Percentiles rank a stretch among this genome's conserved stretches.
These are phyloP conservation scores for Neogale vison DNA, from an alignment of 2,113 vertebrate species.

Conservation along the genomic window DNA sequence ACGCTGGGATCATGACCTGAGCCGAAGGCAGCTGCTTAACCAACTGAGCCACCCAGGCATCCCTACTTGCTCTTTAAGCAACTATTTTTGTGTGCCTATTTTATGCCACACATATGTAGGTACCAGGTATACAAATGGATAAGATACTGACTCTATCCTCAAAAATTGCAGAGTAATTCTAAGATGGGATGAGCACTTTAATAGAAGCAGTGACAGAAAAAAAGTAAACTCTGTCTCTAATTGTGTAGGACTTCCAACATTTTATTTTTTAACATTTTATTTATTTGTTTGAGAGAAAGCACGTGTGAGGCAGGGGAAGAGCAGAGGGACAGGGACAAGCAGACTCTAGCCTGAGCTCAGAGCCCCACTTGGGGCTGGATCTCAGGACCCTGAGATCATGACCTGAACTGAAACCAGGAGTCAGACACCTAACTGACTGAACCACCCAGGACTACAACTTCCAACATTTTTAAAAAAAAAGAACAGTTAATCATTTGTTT, in stretches of 20 bases:
- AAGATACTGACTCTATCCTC: slow-evolving; percentile 8
- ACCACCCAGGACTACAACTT: neutral
- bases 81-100: neutral
- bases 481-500: neutral
- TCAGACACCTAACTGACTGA: neutral
- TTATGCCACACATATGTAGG: neutral
- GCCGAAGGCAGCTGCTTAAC: too few species aligned
- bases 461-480: slow-evolving; percentile 35
- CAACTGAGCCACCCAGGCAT: too few species aligned
- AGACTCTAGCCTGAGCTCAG: neutral
- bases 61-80: slow-evolving; percentile 1
- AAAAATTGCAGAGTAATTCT: neutral
- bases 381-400: neutral
- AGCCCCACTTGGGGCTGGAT: neutral
- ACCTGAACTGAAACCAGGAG: neutral
- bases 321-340: neutral
- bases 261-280: neutral
- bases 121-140: neutral
- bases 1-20: too few species aligned
- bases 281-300: neutral
- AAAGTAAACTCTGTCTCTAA: neutral
- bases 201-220: neutral
- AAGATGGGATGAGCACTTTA: neutral
- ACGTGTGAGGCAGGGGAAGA: neutral
- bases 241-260: neutral